A percentile compares a stretch with the other conserved stretches of the same genome.
These are phyloP conservation scores for Halocynthia roretzi DNA, from an alignment of 23 tunicate species.

Conservation along the genomic window DNA sequence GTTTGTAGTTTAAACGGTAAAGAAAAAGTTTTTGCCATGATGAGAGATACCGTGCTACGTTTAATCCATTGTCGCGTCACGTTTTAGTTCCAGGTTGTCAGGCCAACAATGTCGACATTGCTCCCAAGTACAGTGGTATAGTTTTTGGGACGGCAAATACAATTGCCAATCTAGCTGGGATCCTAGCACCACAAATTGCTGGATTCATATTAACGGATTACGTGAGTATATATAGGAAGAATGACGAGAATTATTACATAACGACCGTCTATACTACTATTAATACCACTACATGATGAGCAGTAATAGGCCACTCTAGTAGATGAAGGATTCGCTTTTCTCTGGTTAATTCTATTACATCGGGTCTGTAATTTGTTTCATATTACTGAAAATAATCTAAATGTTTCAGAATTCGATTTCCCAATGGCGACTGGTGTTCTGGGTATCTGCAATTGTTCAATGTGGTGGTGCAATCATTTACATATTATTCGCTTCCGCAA, in stretches of 20 bases:
- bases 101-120: slow-evolving; percentile 11
- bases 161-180: slow-evolving; percentile 6
- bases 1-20: not conserved
- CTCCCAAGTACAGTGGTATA: slow-evolving; percentile 15
- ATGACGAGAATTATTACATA: not conserved
- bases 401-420: slow-evolving; percentile 26
- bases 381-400: no score
- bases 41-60: no score
- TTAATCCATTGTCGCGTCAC: no score
- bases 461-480: slow-evolving; percentile 45
- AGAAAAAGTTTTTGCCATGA: no score
- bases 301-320: no score
- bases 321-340: no score
- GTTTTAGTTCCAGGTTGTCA: slow-evolving; percentile 3
- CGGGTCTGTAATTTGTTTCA: no score
- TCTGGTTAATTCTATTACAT: no score
- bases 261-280: no score
- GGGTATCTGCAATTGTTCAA: slow-evolving; percentile 54
- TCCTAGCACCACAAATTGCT: slow-evolving; percentile 12
- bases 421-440: slow-evolving; percentile 60
- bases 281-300: no score
- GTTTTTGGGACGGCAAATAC: not conserved
- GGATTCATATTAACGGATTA: slow-evolving; percentile 2
- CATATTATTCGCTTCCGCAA: slow-evolving; percentile 44
- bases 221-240: not conserved